A percentile compares a stretch with the other conserved stretches of the same genome.
phyloP scores from a whole-genome alignment of 2,113 vertebrate genomes.

The Crotalus tigris region DNA sequence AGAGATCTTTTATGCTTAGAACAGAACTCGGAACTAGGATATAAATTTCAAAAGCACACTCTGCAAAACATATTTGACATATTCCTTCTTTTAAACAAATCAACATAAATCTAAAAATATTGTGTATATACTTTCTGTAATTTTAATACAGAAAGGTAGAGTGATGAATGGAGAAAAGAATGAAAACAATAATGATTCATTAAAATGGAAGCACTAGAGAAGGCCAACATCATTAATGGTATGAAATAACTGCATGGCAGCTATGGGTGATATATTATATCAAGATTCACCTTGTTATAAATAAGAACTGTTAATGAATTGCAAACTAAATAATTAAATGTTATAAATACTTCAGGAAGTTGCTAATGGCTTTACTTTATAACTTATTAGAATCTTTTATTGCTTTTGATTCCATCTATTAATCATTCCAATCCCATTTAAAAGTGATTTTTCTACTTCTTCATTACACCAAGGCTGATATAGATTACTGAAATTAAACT shows the following conservation, averaged over 20 bases:
- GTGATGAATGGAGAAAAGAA: neutral
- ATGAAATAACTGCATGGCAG: neutral
- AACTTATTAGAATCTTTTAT: neutral
- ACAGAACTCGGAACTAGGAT: neutral
- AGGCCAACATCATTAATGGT: neutral
- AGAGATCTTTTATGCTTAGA: neutral
- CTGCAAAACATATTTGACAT: neutral
- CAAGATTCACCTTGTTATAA: neutral
- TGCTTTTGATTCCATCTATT: conserved; percentile 4
- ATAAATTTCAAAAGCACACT: neutral
- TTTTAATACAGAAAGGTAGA: neutral
- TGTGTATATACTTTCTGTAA: neutral
- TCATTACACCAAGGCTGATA: neutral
- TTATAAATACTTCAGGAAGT: neutral
- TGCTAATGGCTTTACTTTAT: neutral
- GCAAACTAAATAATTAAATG: neutral
- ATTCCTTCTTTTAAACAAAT: neutral
- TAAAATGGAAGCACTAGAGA: neutral
- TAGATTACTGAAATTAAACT: neutral
- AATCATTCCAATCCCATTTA: neutral
- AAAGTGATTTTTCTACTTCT: neutral
- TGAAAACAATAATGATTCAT: neutral
- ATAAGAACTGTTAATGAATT: neutral
- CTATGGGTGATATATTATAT: neutral
- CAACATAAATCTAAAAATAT: neutral